Evolutionary conservation across 2,797 vertebrate species (phyloP).

Genomic region (Squalus acanthias): DNA sequence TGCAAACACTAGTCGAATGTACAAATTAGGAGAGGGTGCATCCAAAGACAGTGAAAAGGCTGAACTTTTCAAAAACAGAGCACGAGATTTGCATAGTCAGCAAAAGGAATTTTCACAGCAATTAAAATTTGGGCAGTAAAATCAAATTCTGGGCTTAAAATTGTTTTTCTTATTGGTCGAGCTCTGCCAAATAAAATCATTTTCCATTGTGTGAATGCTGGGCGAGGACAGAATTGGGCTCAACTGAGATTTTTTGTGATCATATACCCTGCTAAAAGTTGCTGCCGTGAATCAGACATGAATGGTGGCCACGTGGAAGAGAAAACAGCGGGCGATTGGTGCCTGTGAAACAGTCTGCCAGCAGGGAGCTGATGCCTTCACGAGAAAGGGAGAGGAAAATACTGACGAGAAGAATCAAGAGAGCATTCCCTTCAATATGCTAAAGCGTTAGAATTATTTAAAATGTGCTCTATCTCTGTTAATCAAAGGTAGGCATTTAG

Average conservation of each 20-base stretch:
- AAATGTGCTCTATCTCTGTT: not conserved
- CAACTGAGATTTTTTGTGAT: not conserved
- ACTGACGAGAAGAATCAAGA: not conserved
- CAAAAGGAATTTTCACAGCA: slow-evolving; percentile 63
- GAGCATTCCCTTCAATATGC: not conserved
- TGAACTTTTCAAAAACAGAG: slow-evolving; percentile 80
- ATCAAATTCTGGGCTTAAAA: not conserved
- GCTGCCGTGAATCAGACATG: not conserved
- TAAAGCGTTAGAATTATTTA: not conserved
- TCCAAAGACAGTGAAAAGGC: slow-evolving; percentile 78
- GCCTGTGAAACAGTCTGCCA: not conserved
- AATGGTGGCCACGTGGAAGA: not conserved
- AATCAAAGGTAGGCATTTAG: not conserved
- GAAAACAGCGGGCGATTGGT: not conserved
- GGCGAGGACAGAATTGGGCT: not conserved
- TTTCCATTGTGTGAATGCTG: not conserved
- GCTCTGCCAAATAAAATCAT: not conserved
- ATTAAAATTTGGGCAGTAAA: slow-evolving; percentile 70
- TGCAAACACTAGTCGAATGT: slow-evolving; percentile 92
- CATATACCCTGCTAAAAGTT: not conserved
- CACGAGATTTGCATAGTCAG: slow-evolving; percentile 67
- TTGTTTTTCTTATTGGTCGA: not conserved
- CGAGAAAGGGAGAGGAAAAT: not conserved
- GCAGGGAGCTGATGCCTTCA: not conserved
- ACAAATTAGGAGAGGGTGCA: slow-evolving; percentile 80